Percentiles rank a stretch among this genome's conserved stretches.
Evolutionary conservation across 2,888 invertebrate species (phyloP).

Genomic region (Latrodectus hesperus): DNA sequence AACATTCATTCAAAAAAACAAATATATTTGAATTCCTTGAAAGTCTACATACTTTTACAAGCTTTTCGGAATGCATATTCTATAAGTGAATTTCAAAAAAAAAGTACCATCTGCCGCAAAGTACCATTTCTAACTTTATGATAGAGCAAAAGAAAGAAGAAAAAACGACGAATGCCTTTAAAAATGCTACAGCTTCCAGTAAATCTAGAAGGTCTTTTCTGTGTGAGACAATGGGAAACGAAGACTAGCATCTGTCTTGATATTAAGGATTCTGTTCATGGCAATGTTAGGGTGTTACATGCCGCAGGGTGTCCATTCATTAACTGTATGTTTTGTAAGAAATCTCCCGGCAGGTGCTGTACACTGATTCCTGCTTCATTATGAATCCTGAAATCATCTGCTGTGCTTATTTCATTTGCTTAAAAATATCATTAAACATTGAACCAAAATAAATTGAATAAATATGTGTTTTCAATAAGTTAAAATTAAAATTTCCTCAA

Average conservation of each 20-base stretch:
- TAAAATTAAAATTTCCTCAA: too few species aligned
- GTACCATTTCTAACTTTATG: not conserved
- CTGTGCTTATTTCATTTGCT: too few species aligned
- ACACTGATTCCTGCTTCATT: conserved; percentile 1
- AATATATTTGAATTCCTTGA: too few species aligned
- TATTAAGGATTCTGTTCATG: conserved; percentile 9
- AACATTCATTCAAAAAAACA: too few species aligned
- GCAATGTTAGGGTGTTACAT: not conserved
- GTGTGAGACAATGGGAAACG: conserved; percentile 9
- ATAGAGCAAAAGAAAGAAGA: too few species aligned
- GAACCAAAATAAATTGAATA: too few species aligned
- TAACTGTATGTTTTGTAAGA: not conserved
- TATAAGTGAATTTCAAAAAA: too few species aligned
- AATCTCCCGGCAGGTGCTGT: conserved; percentile 18
- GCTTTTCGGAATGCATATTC: too few species aligned
- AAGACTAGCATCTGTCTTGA: conserved; percentile 19
- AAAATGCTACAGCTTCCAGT: not conserved
- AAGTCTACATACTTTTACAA: too few species aligned
- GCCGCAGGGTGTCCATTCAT: conserved; percentile 25
- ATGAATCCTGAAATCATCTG: not conserved
- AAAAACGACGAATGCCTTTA: too few species aligned
- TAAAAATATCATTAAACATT: too few species aligned
- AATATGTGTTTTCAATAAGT: too few species aligned
- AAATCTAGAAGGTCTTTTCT: not conserved
- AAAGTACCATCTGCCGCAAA: not conserved